A percentile compares a stretch with the other conserved stretches of the same genome.
Evolutionary conservation across 2,113 vertebrate species (phyloP).

Genomic region (Steatornis caripensis): DNA sequence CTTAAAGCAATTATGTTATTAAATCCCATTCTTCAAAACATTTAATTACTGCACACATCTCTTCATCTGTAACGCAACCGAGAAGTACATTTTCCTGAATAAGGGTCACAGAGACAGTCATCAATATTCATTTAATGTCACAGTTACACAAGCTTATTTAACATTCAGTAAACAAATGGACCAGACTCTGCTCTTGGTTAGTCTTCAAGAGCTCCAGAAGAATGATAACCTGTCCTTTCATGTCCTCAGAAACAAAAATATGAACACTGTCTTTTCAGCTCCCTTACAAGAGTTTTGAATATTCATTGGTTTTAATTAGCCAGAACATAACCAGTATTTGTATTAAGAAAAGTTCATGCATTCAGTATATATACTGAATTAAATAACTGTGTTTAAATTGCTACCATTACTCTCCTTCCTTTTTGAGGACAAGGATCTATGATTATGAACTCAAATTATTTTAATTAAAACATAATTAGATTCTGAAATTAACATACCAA

Average conservation of each 20-base stretch:
- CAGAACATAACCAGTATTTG: not conserved
- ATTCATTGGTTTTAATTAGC: constrained; percentile 21
- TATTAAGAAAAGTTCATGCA: not conserved
- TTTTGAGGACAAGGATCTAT: constrained; percentile 28
- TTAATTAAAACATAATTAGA: constrained; percentile 56
- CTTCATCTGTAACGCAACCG: not conserved
- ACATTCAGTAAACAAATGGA: not conserved
- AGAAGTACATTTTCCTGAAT: not conserved
- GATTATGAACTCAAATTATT: constrained; percentile 59
- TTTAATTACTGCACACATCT: not conserved
- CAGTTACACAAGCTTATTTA: not conserved
- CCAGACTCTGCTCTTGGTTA: not conserved
- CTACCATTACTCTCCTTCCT: not conserved
- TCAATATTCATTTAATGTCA: not conserved
- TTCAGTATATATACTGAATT: constrained; percentile 7
- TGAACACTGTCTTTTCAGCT: not conserved
- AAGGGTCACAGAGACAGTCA: not conserved
- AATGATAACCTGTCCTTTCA: not conserved
- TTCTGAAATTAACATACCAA: constrained; percentile 61
- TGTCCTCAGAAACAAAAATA: not conserved
- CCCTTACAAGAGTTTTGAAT: not conserved
- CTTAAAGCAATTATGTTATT: not conserved
- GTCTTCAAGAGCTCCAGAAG: not conserved
- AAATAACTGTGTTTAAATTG: constrained; percentile 38
- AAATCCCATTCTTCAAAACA: not conserved